Evolutionary conservation across 2,113 vertebrate genomes (phyloP).

Genomic region (Rafetus swinhoei): DNA sequence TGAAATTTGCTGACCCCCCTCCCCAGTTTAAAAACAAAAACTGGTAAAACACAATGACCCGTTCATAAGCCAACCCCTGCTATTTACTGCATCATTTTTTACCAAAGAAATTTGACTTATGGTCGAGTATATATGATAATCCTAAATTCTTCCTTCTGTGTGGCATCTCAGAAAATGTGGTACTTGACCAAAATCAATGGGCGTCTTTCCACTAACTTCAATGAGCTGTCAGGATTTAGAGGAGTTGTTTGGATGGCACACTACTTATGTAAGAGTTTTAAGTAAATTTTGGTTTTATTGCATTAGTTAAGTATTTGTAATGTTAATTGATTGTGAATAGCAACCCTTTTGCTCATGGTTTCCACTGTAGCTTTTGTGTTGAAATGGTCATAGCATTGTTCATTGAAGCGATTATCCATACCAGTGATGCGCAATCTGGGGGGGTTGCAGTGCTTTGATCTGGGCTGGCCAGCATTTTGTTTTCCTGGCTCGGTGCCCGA

Average conservation of each 20-base stretch:
- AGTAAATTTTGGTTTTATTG: not conserved
- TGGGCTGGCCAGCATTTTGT: too few species aligned
- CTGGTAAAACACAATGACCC: too few species aligned
- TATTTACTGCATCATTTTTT: too few species aligned
- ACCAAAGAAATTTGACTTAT: too few species aligned
- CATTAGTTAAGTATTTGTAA: not conserved
- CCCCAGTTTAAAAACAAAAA: too few species aligned
- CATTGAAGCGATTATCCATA: not conserved
- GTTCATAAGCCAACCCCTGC: too few species aligned
- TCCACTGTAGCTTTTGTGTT: rapidly evolving
- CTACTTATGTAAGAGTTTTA: not conserved
- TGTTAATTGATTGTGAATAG: rapidly evolving
- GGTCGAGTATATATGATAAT: too few species aligned
- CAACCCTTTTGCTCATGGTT: not conserved
- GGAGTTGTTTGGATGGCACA: not conserved
- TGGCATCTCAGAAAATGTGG: not conserved
- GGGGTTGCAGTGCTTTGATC: too few species aligned
- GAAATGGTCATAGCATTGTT: not conserved
- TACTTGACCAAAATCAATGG: not conserved
- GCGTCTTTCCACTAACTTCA: not conserved
- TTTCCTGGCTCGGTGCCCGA: too few species aligned
- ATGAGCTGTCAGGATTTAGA: not conserved
- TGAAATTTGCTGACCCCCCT: too few species aligned
- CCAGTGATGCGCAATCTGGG: too few species aligned
- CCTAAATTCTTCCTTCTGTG: not conserved